phyloP scores from a whole-genome alignment of 2,113 vertebrate species.

The Chaenocephalus aceratus region DNA sequence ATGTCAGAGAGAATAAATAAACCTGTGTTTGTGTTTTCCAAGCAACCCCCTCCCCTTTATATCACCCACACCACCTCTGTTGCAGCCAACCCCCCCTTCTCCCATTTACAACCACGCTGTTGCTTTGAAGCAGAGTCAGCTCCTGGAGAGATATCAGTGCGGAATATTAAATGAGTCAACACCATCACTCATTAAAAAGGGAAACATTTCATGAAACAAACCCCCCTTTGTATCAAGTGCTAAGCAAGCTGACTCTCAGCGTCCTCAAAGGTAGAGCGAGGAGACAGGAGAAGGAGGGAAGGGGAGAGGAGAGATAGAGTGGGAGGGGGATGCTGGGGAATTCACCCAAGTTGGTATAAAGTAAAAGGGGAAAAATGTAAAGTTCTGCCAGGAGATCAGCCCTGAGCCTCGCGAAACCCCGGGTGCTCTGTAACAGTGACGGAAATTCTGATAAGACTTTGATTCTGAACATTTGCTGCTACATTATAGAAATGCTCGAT shows the following conservation, averaged over 20 bases:
- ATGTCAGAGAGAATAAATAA: conserved; percentile 79
- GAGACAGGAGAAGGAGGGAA: conserved; percentile 18
- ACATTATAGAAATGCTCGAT: conserved; percentile 21
- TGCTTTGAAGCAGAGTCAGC: conserved; percentile 75
- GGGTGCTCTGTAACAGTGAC: conserved; percentile 8
- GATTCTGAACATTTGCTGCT: conserved; percentile 19
- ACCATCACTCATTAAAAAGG: conserved; percentile 82
- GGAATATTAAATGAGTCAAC: conserved; percentile 81
- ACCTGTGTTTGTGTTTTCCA: conserved; percentile 77
- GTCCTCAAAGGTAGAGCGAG: conserved; percentile 51
- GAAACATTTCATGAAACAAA: conserved; percentile 77
- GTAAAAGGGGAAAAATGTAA: conserved; percentile 35
- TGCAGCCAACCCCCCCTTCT: background rate
- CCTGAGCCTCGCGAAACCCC: conserved; percentile 13
- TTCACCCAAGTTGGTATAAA: conserved; percentile 14
- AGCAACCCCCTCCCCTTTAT: conserved; percentile 8
- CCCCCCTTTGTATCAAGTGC: conserved; percentile 72
- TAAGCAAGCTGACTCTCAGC: conserved; percentile 51
- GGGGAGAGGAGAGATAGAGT: background rate
- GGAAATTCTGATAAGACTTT: conserved; percentile 25
- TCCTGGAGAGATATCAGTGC: conserved; percentile 72
- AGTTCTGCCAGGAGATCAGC: conserved; percentile 53
- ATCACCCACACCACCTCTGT: conserved; percentile 16
- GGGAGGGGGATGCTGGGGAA: no score
- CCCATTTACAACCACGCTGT: conserved; percentile 73